Percentiles rank a stretch among this genome's conserved stretches.
Conservation (phyloP, 2,888 invertebrate genomes). For the Leucozona laternaria region DNA sequence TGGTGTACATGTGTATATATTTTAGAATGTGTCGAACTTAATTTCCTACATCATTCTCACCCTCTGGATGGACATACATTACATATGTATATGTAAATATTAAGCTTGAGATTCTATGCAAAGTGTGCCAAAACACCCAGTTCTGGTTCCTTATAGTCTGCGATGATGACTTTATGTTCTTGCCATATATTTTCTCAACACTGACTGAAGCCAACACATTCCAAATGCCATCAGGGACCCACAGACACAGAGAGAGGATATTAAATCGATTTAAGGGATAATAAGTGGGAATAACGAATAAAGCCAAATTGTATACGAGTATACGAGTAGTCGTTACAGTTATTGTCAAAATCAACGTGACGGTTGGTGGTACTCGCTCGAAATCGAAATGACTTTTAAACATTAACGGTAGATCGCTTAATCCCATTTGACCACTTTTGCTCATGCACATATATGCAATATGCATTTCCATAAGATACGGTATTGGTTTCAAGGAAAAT, state of each 20-base stretch:
- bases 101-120: background rate
- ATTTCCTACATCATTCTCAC: conserved; percentile 51
- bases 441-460: too few relatives aligned
- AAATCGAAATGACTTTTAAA: conserved; percentile 6
- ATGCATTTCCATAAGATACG: background rate
- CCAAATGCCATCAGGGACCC: conserved; percentile 23
- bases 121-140: conserved; percentile 52
- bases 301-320: conserved; percentile 8
- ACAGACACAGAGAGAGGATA: conserved; percentile 21
- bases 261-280: conserved; percentile 60
- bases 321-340: conserved; percentile 1
- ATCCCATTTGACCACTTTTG: background rate
- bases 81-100: too few relatives aligned
- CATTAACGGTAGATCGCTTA: background rate
- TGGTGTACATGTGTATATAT: background rate
- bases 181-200: conserved; percentile 51
- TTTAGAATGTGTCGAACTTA: conserved; percentile 52
- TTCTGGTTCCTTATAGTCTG: background rate
- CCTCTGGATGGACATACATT: background rate
- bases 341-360: background rate
- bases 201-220: conserved; percentile 47
- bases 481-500: background rate
- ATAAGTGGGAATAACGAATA: conserved; percentile 60
- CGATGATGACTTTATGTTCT: conserved; percentile 14
- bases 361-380: background rate